These are phyloP conservation scores for Prosopocoilus inquinatus DNA, from an alignment of 2,888 invertebrate species.

Conservation along the genomic window DNA sequence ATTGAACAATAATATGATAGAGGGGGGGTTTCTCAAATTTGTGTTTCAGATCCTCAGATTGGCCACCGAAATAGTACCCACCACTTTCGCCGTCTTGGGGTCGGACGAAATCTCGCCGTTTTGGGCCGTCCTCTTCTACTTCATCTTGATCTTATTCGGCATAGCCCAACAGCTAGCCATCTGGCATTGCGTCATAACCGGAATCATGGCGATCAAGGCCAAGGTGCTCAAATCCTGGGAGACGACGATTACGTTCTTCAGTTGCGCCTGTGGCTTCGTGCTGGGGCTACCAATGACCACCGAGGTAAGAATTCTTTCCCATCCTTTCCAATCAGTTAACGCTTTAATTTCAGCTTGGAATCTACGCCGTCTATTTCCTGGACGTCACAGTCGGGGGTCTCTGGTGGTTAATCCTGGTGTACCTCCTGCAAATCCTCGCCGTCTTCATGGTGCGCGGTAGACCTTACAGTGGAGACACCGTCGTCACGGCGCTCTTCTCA, in stretches of 20 bases:
- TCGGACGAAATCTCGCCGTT: slow-evolving; percentile 77
- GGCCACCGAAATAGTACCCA: slow-evolving; percentile 87
- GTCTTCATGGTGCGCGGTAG: slow-evolving; percentile 83
- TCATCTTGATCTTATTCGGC: slow-evolving; percentile 81
- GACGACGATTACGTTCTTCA: slow-evolving; percentile 78
- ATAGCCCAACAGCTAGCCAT: slow-evolving; percentile 86
- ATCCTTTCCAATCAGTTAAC: not conserved
- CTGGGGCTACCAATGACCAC: slow-evolving; percentile 84
- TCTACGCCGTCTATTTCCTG: slow-evolving; percentile 78
- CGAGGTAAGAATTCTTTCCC: slow-evolving; percentile 60
- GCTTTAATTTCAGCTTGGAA: slow-evolving; percentile 62
- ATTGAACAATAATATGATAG: too few relatives aligned
- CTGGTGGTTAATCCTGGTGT: slow-evolving; percentile 84
- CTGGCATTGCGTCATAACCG: slow-evolving; percentile 88
- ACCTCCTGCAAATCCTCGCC: slow-evolving; percentile 74
- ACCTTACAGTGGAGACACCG: slow-evolving; percentile 78
- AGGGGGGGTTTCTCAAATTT: not conserved
- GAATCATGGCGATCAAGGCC: slow-evolving; percentile 77
- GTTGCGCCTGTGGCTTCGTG: slow-evolving; percentile 79
- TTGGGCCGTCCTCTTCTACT: slow-evolving; percentile 86
- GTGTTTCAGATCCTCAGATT: slow-evolving; percentile 64
- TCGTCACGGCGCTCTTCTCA: slow-evolving; percentile 61
- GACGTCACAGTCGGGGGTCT: slow-evolving; percentile 81
- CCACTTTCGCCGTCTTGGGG: slow-evolving; percentile 75
- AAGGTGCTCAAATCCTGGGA: slow-evolving; percentile 73